Conservation (phyloP, 1,140 invertebrate species). For the Drosophila tristis region DNA sequence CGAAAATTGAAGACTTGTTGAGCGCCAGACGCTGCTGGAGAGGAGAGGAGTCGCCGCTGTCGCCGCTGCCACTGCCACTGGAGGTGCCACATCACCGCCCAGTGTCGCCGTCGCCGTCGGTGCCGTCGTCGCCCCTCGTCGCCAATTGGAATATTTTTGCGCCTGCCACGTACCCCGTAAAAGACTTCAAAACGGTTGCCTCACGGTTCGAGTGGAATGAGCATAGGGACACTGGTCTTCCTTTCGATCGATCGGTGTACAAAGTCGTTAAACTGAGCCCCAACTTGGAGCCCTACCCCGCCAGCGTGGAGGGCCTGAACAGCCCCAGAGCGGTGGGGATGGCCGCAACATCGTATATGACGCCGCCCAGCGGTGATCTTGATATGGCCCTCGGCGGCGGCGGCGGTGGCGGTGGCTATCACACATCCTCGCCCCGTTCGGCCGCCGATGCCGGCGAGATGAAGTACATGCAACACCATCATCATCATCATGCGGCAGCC, state of each 20-base stretch:
- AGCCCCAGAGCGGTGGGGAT: conserved; percentile 87
- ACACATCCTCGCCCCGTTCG: conserved; percentile 90
- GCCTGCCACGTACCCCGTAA: conserved; percentile 75
- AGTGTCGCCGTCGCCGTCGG: too few relatives aligned
- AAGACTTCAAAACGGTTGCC: conserved; percentile 84
- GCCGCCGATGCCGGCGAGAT: conserved; percentile 93
- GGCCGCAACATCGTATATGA: conserved; percentile 94
- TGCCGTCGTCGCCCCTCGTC: conserved; percentile 1
- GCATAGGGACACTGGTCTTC: conserved; percentile 84
- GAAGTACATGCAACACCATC: conserved; percentile 95
- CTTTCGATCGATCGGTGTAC: conserved; percentile 84
- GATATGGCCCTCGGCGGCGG: conserved; percentile 89
- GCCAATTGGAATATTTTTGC: conserved; percentile 52
- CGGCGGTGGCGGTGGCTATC: conserved; percentile 88
- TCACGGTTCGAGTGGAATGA: conserved; percentile 84
- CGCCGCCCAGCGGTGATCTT: conserved; percentile 90
- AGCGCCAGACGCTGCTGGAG: conserved; percentile 26
- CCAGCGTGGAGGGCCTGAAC: conserved; percentile 84
- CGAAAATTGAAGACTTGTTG: conserved; percentile 45
- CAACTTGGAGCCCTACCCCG: conserved; percentile 85
- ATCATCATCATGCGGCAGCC: conserved; percentile 89
- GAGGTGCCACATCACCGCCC: too few relatives aligned
- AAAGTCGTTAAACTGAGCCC: conserved; percentile 85
- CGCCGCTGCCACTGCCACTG: too few relatives aligned
- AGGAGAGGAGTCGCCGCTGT: too few relatives aligned